Evolutionary conservation across 2,797 vertebrate genomes (phyloP), one percentile per base, ranked within the genome.

Genomic region (Pangasius krempfi): DNA sequence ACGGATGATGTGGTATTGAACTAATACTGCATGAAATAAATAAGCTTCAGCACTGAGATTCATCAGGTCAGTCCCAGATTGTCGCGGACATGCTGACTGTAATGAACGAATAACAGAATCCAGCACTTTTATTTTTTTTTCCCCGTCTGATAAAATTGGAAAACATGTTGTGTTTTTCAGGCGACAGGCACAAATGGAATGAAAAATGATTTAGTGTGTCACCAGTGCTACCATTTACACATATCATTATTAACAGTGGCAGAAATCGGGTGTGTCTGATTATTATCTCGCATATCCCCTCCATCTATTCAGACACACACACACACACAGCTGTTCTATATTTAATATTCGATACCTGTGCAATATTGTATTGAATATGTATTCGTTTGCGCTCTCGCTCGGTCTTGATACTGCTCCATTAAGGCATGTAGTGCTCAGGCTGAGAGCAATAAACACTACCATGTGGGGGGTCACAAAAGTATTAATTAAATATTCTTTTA

Each of bases 181-280:
- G 33, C 30, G 33, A 81, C 56, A 60, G 33, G 54, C 10, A 1
- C 56, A 60, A 82, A 82, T 40, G 20, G 37, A 40, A 82, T 82
- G 79, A 82, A 60, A 82, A 82, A 60, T 82, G 56, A 62, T 60
- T 82, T 9, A 1, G 78, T 44, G 12, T 44, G 56, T 82, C 79
- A 40, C 33, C 6, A 79, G 50, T 10, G 50, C 52, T 56, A 30
- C 50, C 56, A 4, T 44, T 82, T 62, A 82, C 37, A 62, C 56
- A 82, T 37, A 22, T 81, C 44, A 80, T 56, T 80, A 82, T 82
- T 60, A 82, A 60, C 56, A 27, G 56, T 60, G 33, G 56, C 56
- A 82, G 54, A 80, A 56, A 56, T 80, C 30, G 3, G 50, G 8
- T 33, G 52, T 33, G 76, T 56, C 52, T 33, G 52, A 62, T 25